Evolutionary conservation across 2,888 invertebrate species (phyloP), one percentile per base, ranked within the genome.

Genomic region (Hecatera dysodea): DNA sequence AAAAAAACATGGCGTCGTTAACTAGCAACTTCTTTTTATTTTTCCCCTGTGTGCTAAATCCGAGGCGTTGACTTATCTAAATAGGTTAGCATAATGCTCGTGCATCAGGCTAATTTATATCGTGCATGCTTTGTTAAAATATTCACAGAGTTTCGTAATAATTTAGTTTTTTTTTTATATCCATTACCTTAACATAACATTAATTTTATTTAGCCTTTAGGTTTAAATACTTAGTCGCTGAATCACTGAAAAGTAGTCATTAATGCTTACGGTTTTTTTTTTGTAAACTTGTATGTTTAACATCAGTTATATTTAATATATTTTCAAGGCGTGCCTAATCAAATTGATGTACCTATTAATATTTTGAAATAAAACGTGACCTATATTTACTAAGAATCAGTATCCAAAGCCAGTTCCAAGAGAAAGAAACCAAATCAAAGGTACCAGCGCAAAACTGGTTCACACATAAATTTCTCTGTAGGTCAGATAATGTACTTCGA

Each of bases 401-500:
- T 61, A 22, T 36, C 19, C 7, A 29, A 64, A 11, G 11, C 27
- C 36, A 22, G 9, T 29, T 22, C 2, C 7, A 48, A 39, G 15
- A 17, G 12, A 48, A 61, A 39, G 1, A 53, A 1, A 42, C 7
- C 0, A 36, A 66, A 75, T 75, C 50, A 75, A 70, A 57, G 50
- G 15, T 15, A 44, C 27, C 17, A 33, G 15, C 39, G 29, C 8
- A 39, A 74, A 61, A 39, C 56, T 57, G 60, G 17, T 74, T 46
- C 77, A 61, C 61, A 74, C 70, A 76, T 74, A 68, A 75, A 76
- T 77, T 69, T 61, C 60, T 61, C 27, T 27, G 77, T 42, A 24
- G 56, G 42, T 48, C 15, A 55, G 76, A 59, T 72, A 66, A 77
- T 81, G 78, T 72, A 70, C 66, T 56, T 65, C 55, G 33, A 56